Base-by-base conservation (phyloP, 2,113 vertebrate species). In the Salminus brasiliensis region DNA sequence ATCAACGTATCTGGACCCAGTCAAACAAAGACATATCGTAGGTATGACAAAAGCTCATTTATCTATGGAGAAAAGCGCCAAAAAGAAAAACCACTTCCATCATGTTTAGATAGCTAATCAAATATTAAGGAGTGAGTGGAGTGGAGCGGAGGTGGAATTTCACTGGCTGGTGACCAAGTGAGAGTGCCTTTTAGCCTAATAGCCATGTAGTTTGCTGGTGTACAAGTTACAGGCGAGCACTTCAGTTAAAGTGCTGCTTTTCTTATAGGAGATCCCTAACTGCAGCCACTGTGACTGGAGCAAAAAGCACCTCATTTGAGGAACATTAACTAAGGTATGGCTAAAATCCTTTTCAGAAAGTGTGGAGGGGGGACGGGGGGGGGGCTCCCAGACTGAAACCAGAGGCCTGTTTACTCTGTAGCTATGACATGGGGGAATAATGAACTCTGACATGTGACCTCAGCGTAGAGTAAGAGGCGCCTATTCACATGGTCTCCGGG, bases 361-460 rank as follows among this genome's bases (percentile, higher is more conserved):
- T 32, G 11, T 16, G 63, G 25, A 39, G 60, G 60, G 74, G 57
- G 39, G 25, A n/a, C n/a, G n/a, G n/a, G n/a, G n/a, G n/a, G n/a
- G n/a, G n/a, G n/a, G n/a, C 74, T 78, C 49, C 52, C 25, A 23
- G 72, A 67, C 16, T 79, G 53, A 84, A 74, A 83, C 67, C 53
- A 29, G 47, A 80, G 62, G 73, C 8, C 23, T 83, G 78, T 87
- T 85, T 87, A 83, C 78, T 68, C 68, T 69, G 80, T 47, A 62
- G 69, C 81, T 78, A 77, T 76, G 74, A 83, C 85, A 82, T 68
- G 49, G 21, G 47, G 69, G 67, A 85, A 84, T 85, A 87, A 87
- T 82, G 80, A 81, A 81, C 81, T 76, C 53, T 81, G 81, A 85
- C 86, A 88, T 82, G 82, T 86, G 85, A 88, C 79, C 74, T 52